Evolutionary conservation across 2,888 invertebrate species (phyloP).

Genomic region (Coleophora flavipennella): DNA sequence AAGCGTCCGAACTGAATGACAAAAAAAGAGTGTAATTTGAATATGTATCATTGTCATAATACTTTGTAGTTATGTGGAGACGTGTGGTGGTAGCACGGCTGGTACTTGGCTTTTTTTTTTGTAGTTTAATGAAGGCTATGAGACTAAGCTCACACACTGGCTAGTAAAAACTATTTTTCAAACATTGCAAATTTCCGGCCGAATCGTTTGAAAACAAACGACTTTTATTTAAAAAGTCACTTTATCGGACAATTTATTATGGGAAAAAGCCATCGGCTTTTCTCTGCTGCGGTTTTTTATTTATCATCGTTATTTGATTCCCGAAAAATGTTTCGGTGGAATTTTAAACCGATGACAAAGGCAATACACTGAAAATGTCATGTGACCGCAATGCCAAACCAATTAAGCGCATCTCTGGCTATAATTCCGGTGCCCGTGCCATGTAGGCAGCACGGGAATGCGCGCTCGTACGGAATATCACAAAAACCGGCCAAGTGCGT

Average conservation of each 20-base stretch:
- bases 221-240: too few species aligned
- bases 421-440: slow-evolving; percentile 30
- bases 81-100: too few species aligned
- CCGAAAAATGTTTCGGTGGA: slow-evolving; percentile 37
- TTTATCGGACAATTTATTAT: neutral
- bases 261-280: neutral
- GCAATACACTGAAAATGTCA: slow-evolving; percentile 66
- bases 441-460: slow-evolving; percentile 4
- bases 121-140: too few species aligned
- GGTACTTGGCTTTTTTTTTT: too few species aligned
- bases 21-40: too few species aligned
- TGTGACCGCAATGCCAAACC: slow-evolving; percentile 63
- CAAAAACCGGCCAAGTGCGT: too few species aligned
- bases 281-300: slow-evolving; percentile 9
- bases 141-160: too few species aligned
- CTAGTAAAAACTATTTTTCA: too few species aligned
- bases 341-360: slow-evolving; percentile 65
- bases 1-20: too few species aligned
- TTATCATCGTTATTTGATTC: slow-evolving; percentile 42
- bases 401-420: slow-evolving; percentile 63
- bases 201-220: neutral
- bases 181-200: too few species aligned
- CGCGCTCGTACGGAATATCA: slow-evolving; percentile 45
- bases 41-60: too few species aligned
- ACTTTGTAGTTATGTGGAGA: too few species aligned